Evolutionary conservation across 2,797 vertebrate species (phyloP), one percentile per base, ranked within the genome.

Genomic region (Acanthurus tractus): DNA sequence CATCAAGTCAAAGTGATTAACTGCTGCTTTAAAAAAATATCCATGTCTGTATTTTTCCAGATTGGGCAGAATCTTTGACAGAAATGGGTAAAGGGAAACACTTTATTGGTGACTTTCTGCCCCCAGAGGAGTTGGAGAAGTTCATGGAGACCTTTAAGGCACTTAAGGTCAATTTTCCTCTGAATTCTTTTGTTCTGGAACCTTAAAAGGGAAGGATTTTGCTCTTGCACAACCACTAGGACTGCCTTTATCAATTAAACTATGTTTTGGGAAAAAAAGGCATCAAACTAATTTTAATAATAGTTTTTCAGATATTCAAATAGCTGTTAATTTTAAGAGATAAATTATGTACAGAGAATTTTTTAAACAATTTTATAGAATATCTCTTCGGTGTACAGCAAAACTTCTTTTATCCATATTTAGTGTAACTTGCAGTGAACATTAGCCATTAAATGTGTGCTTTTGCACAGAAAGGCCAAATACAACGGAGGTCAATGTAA

Each of bases 141-240:
- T 99, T 99, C 90, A 99, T 99, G 98, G 98, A 99, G 92, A 99
- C 98, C 0, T 99, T 99, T 88, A 99, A 99, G 88, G 98, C 98
- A 0, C 85, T 99, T 3, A 99, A 99, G 95, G 98, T 98, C 82
- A 93, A 89, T 74, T 62, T 72, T 22, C 4, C 49, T 56, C 42
- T 55, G 7, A 57, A 29, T 78, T 55, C 0, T 44, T 44, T 49
- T 49, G 8, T 54, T 80, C 17, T 56, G 6, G 9, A 11, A 1
- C n/a, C 29, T 44, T 12, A 36, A 29, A 4, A 36, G 10, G 18
- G 13, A 67, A 18, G 2, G 6, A 15, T 3, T 42, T 57, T 15
- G 3, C 0, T 50, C 10, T 25, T 46, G 63, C 25, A 25, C 18
- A 57, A 6, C 22, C 52, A 4, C 20, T 18, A 18, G 34, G 15